Evolutionary conservation across 2,797 vertebrate genomes (phyloP), one percentile per base, ranked within the genome.

Genomic region (Falco concolor): DNA sequence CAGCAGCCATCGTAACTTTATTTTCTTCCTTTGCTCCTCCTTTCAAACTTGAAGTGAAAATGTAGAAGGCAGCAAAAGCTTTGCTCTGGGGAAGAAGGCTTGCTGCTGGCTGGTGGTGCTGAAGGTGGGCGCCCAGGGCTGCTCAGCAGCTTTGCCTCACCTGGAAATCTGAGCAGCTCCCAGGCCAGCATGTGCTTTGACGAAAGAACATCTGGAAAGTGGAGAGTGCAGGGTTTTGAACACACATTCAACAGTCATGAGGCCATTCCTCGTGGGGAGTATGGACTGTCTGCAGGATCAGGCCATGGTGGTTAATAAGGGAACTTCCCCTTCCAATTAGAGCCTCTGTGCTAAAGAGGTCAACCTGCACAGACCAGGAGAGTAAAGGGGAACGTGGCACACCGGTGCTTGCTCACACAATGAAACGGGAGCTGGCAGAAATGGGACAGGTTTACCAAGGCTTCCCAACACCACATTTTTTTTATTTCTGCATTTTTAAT

Each of bases 401-500:
- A 5, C 10, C 49, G 30, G 0, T 8, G 5, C 13, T 27, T 38
- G 36, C 21, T 40, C 2, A 0, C 13, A 2, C 1, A 8, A 11
- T 34, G 47, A 75, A 72, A 0, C 1, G 5, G 59, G 40, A 80
- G 25, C 24, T 75, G 44, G 25, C 52, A 69, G 50, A 50, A 56
- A 18, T 16, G 22, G 30, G 53, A 20, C 25, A 15, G 3, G 2
- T 63, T 90, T 90, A 42, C 80, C 63, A 53, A 57, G 34, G 27
- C 8, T 90, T 28, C 44, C 34, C 52, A 53, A 38, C 0, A 24
- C 12, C 0, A 0, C 16, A 6, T 13, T 77, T 0, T 7, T 70
- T 88, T 87, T 68, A 73, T 84, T 89, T 73, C 52, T 61, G n/a
- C 25, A 38, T 79, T 84, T 93, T 95, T 87, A 84, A 32, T 74